Percentiles rank a stretch among this genome's conserved stretches.
These are phyloP conservation scores for Cantharis rustica DNA, from an alignment of 2,888 invertebrate genomes.

Conservation along the genomic window DNA sequence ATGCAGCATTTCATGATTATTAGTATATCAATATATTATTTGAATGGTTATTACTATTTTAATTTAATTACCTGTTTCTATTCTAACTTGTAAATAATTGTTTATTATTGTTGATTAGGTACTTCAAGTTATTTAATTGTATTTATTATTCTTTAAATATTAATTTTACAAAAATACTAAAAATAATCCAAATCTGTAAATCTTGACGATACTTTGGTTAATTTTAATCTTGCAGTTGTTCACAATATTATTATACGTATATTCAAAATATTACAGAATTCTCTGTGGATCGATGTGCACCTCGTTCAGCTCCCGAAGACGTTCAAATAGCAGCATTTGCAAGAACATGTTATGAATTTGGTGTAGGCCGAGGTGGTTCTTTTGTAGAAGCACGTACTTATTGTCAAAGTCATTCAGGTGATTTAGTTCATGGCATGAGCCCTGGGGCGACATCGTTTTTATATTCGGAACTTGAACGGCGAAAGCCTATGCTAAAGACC, in stretches of 20 bases:
- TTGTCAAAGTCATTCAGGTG: conserved; percentile 69
- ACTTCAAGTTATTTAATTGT: neutral
- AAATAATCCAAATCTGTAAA: no score
- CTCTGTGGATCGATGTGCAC: conserved; percentile 82
- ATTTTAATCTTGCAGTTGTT: no score
- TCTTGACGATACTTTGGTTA: no score
- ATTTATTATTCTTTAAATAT: neutral
- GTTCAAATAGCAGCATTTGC: conserved; percentile 83
- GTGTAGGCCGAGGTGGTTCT: conserved; percentile 78
- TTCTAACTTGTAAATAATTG: neutral
- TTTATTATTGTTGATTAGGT: neutral
- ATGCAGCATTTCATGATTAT: neutral
- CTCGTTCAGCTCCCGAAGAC: conserved; percentile 75
- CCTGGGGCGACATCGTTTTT: conserved; percentile 66
- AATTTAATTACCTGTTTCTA: neutral
- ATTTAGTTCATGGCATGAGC: conserved; percentile 70
- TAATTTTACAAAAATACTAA: no score
- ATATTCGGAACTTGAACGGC: conserved; percentile 77
- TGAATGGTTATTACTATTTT: neutral
- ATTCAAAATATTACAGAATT: conserved; percentile 69
- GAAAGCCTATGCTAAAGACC: conserved; percentile 79
- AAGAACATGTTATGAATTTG: conserved; percentile 87
- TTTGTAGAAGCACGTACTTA: conserved; percentile 80
- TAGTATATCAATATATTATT: neutral
- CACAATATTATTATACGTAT: no score